Evolutionary conservation across 2,113 vertebrate genomes (phyloP).

Genomic region (Tympanuchus pallidicinctus): DNA sequence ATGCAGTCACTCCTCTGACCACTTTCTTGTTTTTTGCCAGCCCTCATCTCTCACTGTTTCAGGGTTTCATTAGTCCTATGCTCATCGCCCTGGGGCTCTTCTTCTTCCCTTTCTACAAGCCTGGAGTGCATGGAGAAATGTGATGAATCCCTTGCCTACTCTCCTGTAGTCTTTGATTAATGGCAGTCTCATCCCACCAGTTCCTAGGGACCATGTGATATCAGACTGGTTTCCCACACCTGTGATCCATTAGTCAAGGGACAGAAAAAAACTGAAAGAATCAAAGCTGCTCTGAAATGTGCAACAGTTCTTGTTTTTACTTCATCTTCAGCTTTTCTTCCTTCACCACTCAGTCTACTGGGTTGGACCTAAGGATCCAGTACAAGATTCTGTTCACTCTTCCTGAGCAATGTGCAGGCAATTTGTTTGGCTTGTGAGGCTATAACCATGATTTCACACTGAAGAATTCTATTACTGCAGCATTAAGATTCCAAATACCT

Average conservation of each 20-base stretch:
- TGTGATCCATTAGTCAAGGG: background rate
- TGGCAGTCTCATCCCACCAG: background rate
- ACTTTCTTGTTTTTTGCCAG: background rate
- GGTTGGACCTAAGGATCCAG: background rate
- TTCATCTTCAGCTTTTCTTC: background rate
- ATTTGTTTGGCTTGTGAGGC: background rate
- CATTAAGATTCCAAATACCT: background rate
- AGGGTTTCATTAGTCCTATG: background rate
- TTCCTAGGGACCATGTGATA: background rate
- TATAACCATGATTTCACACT: background rate
- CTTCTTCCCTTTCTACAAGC: background rate
- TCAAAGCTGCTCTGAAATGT: background rate
- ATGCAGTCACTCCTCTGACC: background rate
- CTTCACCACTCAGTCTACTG: background rate
- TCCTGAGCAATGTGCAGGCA: conserved; percentile 14
- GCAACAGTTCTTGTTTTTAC: background rate
- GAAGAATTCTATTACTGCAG: background rate
- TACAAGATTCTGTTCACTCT: background rate
- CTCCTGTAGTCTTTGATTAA: background rate
- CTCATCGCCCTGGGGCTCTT: background rate
- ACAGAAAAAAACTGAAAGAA: background rate
- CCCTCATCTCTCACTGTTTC: background rate
- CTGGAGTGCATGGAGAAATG: background rate
- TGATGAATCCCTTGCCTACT: background rate
- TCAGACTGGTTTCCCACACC: background rate